phyloP scores from a whole-genome alignment of 2,797 vertebrate species.

The Diglossa cyanea region DNA sequence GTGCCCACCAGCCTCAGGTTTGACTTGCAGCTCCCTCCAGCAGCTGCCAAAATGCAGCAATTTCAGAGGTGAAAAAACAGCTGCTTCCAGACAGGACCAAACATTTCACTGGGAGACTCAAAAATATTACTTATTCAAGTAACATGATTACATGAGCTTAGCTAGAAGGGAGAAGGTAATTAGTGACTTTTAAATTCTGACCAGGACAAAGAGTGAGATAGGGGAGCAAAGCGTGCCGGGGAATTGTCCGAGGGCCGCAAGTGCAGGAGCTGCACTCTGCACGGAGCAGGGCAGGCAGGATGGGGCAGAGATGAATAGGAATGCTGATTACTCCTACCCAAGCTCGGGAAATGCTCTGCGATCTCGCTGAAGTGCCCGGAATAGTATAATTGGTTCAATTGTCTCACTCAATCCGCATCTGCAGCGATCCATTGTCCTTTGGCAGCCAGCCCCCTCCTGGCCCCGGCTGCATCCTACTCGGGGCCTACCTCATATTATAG shows the following conservation, averaged over 20 bases:
- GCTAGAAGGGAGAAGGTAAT: accelerated
- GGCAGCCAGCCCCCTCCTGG: neutral
- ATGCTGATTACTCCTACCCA: neutral
- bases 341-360: conserved; percentile 8
- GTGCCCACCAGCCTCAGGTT: neutral
- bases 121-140: neutral
- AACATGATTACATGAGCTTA: neutral
- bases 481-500: neutral
- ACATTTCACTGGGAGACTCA: neutral
- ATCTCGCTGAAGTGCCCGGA: neutral
- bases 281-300: neutral
- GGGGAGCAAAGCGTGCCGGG: accelerated
- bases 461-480: neutral
- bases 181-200: neutral
- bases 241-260: neutral
- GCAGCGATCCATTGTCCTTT: conserved; percentile 26
- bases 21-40: neutral
- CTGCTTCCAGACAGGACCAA: neutral
- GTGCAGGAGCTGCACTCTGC: neutral
- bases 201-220: neutral
- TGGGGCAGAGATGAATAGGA: neutral
- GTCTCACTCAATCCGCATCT: conserved; percentile 30
- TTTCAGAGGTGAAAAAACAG: neutral
- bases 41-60: neutral
- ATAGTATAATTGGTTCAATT: conserved; percentile 36